Base-by-base conservation (phyloP, 2,113 vertebrate genomes). In the Ramphastos sulfuratus region DNA sequence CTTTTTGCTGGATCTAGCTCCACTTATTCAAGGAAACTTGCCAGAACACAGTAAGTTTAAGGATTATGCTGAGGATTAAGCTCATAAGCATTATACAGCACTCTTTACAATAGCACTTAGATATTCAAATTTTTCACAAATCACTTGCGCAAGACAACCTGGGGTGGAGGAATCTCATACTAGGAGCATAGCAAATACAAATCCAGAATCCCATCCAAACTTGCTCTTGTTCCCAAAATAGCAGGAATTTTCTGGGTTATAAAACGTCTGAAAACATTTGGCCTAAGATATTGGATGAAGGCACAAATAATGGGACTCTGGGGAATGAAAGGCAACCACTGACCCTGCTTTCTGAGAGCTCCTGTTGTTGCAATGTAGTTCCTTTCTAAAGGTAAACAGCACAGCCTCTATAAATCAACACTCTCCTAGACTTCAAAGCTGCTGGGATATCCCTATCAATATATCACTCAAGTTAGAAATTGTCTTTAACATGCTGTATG, bases 381-480 rank as follows among this genome's bases (percentile, higher is more conserved):
- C 33, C 65, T 88, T 88, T 85, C 82, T 85, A 69, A 92, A 94
- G 91, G 67, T 79, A 94, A 93, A 94, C 71, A 85, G 54, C 90
- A 81, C 25, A 88, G 66, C 24, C n/a, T 70, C 79, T 63, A 81
- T 75, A 94, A 96, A 94, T 95, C 91, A 91, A 54, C 79, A 61
- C 76, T 70, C 67, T 90, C 44, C 61, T 6, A 72, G 73, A 78
- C 85, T 94, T 95, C 91, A 95, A 95, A 95, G 93, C 58, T 82
- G 58, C 48, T 25, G 60, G 61, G 70, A 76, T 77, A 85, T 31
- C 65, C 79, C 74, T 88, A 75, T 86, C 88, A 93, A 56, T 85
- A 89, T 52, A 83, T 92, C 76, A 90, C 67, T 74, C 67, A 86
- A 74, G 76, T 89, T 52, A 88, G 73, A 95, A 74, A 95, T 89